These are phyloP conservation scores for Mesocentrotus franciscanus DNA, from an alignment of 53 echinoderm and acorn worm genomes.

Conservation along the genomic window DNA sequence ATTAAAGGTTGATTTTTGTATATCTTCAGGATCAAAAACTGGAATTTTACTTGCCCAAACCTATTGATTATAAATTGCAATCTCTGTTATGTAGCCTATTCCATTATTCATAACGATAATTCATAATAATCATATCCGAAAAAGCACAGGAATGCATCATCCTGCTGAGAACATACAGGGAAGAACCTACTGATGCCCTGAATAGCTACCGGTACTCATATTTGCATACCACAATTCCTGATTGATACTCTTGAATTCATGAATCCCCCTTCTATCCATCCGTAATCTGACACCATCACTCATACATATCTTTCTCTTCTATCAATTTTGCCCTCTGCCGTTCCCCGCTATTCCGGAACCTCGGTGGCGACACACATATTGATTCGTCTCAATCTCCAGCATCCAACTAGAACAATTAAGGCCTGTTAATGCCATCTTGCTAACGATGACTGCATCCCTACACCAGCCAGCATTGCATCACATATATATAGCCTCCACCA, in stretches of 20 bases:
- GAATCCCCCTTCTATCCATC: not conserved
- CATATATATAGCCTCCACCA: not conserved
- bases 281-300: constrained; percentile 41
- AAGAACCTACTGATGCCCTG: not conserved
- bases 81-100: not conserved
- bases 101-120: not conserved
- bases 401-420: constrained; percentile 61
- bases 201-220: not conserved
- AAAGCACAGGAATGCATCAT: not conserved
- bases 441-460: constrained; percentile 43
- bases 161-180: not conserved
- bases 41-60: no score
- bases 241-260: constrained; percentile 19
- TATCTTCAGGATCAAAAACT: no score
- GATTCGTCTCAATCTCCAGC: constrained; percentile 55
- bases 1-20: no score
- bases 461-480: constrained; percentile 21
- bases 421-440: constrained; percentile 63
- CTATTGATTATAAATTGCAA: not conserved
- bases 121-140: not conserved
- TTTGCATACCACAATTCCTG: constrained; percentile 30
- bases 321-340: not conserved
- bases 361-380: constrained; percentile 59
- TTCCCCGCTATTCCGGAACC: constrained; percentile 48
- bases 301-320: constrained; percentile 14